Evolutionary conservation across 2,888 invertebrate genomes (phyloP), one percentile per base, ranked within the genome.

Genomic region (Stictocephala bisonia): DNA sequence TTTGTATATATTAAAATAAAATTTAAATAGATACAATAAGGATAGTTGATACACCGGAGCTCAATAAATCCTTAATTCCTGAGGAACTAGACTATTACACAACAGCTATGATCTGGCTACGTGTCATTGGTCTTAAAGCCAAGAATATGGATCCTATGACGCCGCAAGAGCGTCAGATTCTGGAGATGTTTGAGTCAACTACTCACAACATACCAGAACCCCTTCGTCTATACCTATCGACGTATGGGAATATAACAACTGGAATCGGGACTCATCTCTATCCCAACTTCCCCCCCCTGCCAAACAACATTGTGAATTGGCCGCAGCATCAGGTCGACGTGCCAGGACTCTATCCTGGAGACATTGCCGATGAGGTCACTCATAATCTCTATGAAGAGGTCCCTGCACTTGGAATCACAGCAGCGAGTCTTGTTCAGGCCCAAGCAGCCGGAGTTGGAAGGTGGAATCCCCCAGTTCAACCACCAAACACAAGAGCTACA

Each of bases 361-460:
- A 6, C 13, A 26, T 9, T 0, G 26, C 35, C 13, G 56, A 56
- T 9, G 4, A 3, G 6, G 22, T 0, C 3, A 71, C 40, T 9
- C 26, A 58, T 9, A 26, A 15, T 18, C 41, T 71, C 0, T 51
- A 51, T 26, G 58, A 71, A 29, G 71, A 41, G 15, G 24, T 58
- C 6, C 58, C 71, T 11, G 18, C 56, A 2, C 15, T 71, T 41
- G 71, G 58, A 6, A 44, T 71, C 0, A 1, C 27, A 4, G 13
- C 40, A 2, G 56, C 56, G 3, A 41, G 40, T 3, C 13, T 58
- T 2, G 26, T 24, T 2, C 27, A 22, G 3, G 7, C 56, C 6
- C 27, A 24, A 13, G 29, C 6, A 3, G 9, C 7, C 13, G 3
- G 2, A 15, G 20, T 4, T 51, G 9, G 9, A 18, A 2, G 3